Conservation (phyloP, 1,140 invertebrate genomes). For the Anadara kagoshimensis region DNA sequence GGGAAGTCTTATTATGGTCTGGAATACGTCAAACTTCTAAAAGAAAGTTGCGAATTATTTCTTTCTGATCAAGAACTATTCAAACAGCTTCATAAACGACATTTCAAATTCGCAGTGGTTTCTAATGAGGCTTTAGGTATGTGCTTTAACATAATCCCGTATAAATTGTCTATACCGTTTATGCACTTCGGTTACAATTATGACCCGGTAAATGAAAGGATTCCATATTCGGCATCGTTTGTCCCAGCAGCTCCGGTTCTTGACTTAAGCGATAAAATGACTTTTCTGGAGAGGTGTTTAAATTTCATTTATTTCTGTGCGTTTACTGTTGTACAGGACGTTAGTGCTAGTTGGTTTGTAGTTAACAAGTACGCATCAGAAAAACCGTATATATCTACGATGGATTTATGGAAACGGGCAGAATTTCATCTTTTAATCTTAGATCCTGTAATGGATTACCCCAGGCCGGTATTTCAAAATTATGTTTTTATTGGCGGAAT, state of each 20-base stretch:
- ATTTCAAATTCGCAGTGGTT: no score
- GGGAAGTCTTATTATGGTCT: no score
- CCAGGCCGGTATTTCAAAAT: constrained; percentile 45
- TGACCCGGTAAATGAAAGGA: not conserved
- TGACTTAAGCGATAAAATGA: constrained; percentile 5
- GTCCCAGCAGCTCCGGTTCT: not conserved
- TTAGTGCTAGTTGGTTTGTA: not conserved
- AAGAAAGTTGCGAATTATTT: no score
- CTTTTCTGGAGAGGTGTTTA: not conserved
- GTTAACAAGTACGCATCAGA: not conserved
- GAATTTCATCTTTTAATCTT: constrained; percentile 36
- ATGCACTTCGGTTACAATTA: not conserved
- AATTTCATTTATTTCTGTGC: not conserved
- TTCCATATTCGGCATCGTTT: constrained; percentile 3
- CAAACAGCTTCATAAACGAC: no score
- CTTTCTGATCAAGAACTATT: no score
- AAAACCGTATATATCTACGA: not conserved
- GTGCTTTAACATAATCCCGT: constrained; percentile 67
- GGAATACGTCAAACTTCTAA: no score
- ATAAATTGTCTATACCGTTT: constrained; percentile 16
- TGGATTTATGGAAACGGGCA: not conserved
- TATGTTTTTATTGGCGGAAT: constrained; percentile 47
- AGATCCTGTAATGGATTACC: constrained; percentile 48
- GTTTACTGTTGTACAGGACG: not conserved
- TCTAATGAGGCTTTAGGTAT: not conserved